Base-by-base conservation (phyloP, 2,888 invertebrate genomes). In the Abrostola tripartita region DNA sequence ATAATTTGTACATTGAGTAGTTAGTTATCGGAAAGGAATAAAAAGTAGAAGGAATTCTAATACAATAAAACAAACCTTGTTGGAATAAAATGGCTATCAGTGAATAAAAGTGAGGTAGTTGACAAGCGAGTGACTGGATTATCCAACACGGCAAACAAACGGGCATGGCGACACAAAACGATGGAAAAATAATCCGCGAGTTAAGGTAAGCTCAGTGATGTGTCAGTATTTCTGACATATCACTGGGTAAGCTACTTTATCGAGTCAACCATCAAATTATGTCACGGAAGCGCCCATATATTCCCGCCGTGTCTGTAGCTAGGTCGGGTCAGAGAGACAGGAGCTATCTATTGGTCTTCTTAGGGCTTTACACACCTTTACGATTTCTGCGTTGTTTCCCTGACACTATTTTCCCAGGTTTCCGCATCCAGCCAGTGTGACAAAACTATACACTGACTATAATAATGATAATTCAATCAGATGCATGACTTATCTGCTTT, bases 291-390 rank as follows among this genome's bases (percentile, higher is more conserved):
- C 51, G 53, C 36, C 70, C 58, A 9, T 68, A 64, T 67, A 62
- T 75, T 57, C 61, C 64, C 56, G 60, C 52, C 51, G 61, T 61
- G 61, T 52, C 49, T 53, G 67, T 68, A 60, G 60, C 68, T 71
- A 9, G 9, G 54, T 52, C 36, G 53, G 52, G 67, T 52, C 37
- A n/a, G 59, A 42, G 63, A 61, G 71, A 60, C 63, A 64, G 50
- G 6, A 50, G 67, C 49, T 64, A 57, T 61, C 57, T 59, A 71
- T 47, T 37, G 60, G 61, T 41, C 12, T 51, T 75, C 61, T 53
- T 63, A 49, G 36, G 50, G 52, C 53, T 64, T 63, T 71, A 67
- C 63, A 74, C 71, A 68, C 68, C 76, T 62, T 58, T 51, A 67
- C 24, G 64, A 68, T 65, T 55, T 62, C 54, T 47, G 37, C 36